Base-by-base conservation (phyloP, 2,797 vertebrate genomes). In the Amphiprion clarkii region DNA sequence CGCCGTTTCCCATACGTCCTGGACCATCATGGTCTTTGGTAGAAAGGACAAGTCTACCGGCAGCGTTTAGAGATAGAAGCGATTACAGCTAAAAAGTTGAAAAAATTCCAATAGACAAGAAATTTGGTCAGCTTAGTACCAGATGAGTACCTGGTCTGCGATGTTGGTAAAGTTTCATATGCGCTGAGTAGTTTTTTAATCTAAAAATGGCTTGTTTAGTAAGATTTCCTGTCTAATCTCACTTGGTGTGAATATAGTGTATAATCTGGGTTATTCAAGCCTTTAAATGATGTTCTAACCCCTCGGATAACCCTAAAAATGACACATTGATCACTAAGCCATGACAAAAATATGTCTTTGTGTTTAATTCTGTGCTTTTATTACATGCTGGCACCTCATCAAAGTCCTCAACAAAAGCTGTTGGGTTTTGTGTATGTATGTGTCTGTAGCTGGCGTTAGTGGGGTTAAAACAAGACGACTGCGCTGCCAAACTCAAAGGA, bases 401-500 rank as follows among this genome's bases (percentile, higher is more conserved):
- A 46, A 46, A 46, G 17, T 46, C 39, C 21, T 64, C 71, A 40
- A 8, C 79, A 65, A 82, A 66, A 74, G 63, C 74, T 68, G 71
- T 59, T 58, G 10, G 42, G 44, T 44, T 55, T 48, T 59, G 46
- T 69, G 58, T 69, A 46, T 46, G 31, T 49, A 21, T 64, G 63
- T 65, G 55, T 71, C 21, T 61, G 39, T 78, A 64, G 69, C 44
- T 70, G 62, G 54, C 67, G 61, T 71, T 71, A 53, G 61, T 46
- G 51, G 64, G 67, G 67, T 76, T 82, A 75, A 82, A 83, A 81
- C 72, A 58, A 64, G 78, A 77, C 46, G 71, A 63, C 39, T 73
- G 62, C 66, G 13, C 70, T 76, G 85, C 84, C 76, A 84, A 81
- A 83, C 68, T 70, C 31, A 40, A 70, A 59, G 69, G 66, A 76